These are phyloP conservation scores for Lordiphosa mommai DNA, from an alignment of 1,140 invertebrate species.

Conservation along the genomic window DNA sequence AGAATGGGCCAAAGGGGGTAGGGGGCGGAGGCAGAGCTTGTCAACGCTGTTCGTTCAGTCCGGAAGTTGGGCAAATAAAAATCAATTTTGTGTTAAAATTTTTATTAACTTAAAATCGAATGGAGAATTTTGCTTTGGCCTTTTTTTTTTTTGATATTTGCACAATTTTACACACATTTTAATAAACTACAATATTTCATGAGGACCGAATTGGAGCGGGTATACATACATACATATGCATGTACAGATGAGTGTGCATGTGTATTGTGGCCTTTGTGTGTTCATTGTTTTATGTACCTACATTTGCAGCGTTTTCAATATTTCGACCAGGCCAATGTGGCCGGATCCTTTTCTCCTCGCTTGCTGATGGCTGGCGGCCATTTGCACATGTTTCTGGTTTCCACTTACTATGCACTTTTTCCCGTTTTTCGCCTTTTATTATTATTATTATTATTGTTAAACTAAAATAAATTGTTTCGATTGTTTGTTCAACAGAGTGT, in stretches of 20 bases:
- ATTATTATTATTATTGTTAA: slow-evolving; percentile 48
- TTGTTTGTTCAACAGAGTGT: slow-evolving; percentile 57
- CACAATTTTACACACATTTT: slow-evolving; percentile 14
- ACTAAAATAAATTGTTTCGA: slow-evolving; percentile 54
- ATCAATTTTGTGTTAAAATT: slow-evolving; percentile 17
- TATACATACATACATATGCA: background rate
- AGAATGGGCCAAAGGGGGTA: background rate
- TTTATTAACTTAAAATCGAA: slow-evolving; percentile 22
- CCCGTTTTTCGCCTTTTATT: slow-evolving; percentile 10
- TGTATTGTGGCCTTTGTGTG: background rate
- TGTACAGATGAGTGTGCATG: background rate
- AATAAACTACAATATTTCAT: slow-evolving; percentile 16
- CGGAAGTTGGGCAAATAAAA: slow-evolving; percentile 17
- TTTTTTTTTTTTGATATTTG: slow-evolving; percentile 2
- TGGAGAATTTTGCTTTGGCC: slow-evolving; percentile 1
- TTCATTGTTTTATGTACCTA: slow-evolving; percentile 11
- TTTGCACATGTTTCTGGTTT: slow-evolving; percentile 26
- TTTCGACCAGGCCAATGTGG: slow-evolving; percentile 21
- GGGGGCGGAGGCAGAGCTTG: background rate
- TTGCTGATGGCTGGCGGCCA: slow-evolving; percentile 13
- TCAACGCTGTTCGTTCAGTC: background rate
- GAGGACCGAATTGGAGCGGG: background rate
- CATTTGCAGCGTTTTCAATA: slow-evolving; percentile 13
- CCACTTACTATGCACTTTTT: slow-evolving; percentile 39
- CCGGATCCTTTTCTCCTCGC: slow-evolving; percentile 1